These are phyloP conservation scores for Vanacampus margaritifer DNA, from an alignment of 2,113 vertebrate genomes.

Conservation along the genomic window DNA sequence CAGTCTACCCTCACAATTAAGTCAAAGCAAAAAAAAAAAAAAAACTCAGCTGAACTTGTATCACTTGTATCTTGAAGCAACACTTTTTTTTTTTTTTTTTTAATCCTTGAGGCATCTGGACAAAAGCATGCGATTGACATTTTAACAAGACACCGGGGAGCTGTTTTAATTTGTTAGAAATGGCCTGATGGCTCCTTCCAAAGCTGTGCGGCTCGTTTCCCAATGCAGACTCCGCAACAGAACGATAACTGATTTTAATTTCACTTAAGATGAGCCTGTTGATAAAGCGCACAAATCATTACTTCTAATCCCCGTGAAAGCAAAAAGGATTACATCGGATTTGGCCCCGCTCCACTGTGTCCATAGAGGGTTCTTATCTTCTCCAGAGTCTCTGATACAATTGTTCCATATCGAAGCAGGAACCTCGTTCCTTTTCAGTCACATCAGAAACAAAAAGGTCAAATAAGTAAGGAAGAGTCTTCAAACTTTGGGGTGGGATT, in stretches of 20 bases:
- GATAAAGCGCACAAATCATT: constrained; percentile 1
- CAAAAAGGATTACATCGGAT: constrained; percentile 7
- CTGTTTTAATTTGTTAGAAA: neutral
- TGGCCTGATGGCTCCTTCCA: neutral
- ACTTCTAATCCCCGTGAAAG: constrained; percentile 8
- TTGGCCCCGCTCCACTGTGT: neutral
- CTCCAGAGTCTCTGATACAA: neutral
- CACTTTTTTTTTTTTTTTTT: too few relatives aligned
- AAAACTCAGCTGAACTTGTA: too few relatives aligned
- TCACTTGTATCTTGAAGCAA: too few relatives aligned
- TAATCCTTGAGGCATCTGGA: neutral
- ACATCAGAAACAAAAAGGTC: neutral
- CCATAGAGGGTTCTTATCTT: neutral
- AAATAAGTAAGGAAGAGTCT: neutral
- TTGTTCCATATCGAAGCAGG: neutral
- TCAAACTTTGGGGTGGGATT: neutral
- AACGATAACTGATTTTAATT: constrained; percentile 28
- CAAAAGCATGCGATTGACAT: neutral
- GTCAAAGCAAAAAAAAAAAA: too few relatives aligned
- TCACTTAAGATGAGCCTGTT: constrained; percentile 12
- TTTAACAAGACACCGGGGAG: neutral
- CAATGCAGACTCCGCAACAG: constrained; percentile 19
- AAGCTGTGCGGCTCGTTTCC: constrained; percentile 7
- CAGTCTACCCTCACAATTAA: too few relatives aligned
- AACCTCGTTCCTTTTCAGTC: neutral